A percentile compares a stretch with the other conserved stretches of the same genome.
Conservation (phyloP, 2,888 invertebrate genomes). For the Orthosia gothica region DNA sequence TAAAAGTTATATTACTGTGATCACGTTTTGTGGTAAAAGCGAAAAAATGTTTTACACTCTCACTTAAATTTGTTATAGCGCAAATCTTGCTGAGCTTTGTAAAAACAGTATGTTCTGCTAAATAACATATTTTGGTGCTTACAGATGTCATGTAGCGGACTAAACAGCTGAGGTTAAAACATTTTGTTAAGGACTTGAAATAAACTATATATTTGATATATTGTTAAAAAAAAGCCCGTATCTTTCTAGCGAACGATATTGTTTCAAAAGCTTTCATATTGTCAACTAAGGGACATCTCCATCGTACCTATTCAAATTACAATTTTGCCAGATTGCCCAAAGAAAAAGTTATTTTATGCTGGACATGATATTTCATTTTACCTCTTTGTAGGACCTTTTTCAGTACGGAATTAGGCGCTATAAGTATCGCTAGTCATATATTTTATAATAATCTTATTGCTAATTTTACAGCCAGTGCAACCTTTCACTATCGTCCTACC, state of each 20-base stretch:
- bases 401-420: neutral
- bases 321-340: neutral
- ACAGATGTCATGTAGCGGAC: neutral
- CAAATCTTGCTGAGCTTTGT: constrained; percentile 44
- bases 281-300: neutral
- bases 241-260: neutral
- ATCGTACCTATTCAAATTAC: neutral
- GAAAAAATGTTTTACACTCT: constrained; percentile 58
- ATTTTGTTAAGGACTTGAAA: neutral
- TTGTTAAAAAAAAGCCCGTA: neutral
- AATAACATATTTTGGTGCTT: constrained; percentile 4
- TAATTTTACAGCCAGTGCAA: constrained; percentile 7
- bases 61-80: constrained; percentile 49
- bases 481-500: neutral
- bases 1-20: constrained; percentile 59
- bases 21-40: constrained; percentile 62
- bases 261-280: neutral
- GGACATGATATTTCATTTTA: neutral
- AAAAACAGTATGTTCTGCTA: constrained; percentile 20
- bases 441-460: neutral
- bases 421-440: no score
- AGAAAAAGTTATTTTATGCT: neutral
- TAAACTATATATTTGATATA: neutral
- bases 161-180: neutral
- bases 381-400: neutral